A percentile compares a stretch with the other conserved stretches of the same genome.
Evolutionary conservation across 2,888 invertebrate genomes (phyloP).

Genomic region (Andrena minutula): DNA sequence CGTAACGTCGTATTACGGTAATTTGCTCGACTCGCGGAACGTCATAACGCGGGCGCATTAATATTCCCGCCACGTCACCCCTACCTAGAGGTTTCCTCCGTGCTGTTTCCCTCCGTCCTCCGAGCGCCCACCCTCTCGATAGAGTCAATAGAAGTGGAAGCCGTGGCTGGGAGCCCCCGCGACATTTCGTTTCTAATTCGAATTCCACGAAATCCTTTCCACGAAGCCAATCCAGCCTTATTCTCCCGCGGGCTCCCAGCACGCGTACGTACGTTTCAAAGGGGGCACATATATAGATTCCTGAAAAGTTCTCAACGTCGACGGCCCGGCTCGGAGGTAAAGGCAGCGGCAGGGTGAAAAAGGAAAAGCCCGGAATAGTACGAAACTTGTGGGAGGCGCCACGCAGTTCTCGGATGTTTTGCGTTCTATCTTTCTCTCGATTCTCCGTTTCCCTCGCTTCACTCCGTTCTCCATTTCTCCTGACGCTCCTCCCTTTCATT

Average conservation of each 20-base stretch:
- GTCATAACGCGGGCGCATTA: slow-evolving; percentile 60
- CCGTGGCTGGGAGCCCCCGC: slow-evolving; percentile 50
- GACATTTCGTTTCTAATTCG: slow-evolving; percentile 70
- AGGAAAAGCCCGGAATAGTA: slow-evolving; percentile 60
- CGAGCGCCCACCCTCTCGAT: slow-evolving; percentile 19
- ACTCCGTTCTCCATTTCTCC: slow-evolving; percentile 1
- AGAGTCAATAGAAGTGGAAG: slow-evolving; percentile 57
- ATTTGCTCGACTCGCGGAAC: slow-evolving; percentile 60
- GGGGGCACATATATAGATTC: slow-evolving; percentile 63
- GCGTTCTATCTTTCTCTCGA: slow-evolving; percentile 55
- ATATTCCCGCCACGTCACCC: slow-evolving; percentile 61
- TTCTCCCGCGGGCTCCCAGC: slow-evolving; percentile 49
- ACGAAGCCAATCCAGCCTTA: slow-evolving; percentile 65
- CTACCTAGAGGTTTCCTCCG: slow-evolving; percentile 33
- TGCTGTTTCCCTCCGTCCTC: slow-evolving; percentile 16
- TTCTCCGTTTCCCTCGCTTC: slow-evolving; percentile 32
- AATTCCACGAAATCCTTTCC: slow-evolving; percentile 71
- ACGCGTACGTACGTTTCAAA: slow-evolving; percentile 56
- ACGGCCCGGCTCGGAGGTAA: slow-evolving; percentile 17
- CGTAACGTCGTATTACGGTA: slow-evolving; percentile 63
- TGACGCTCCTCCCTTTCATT: slow-evolving; percentile 27
- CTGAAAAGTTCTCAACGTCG: slow-evolving; percentile 69
- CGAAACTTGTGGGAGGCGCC: slow-evolving; percentile 68
- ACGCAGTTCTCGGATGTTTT: slow-evolving; percentile 73
- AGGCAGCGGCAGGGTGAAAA: slow-evolving; percentile 37